A percentile compares a stretch with the other conserved stretches of the same genome.
Conservation (phyloP, 2,113 vertebrate genomes). For the Murina feae region DNA sequence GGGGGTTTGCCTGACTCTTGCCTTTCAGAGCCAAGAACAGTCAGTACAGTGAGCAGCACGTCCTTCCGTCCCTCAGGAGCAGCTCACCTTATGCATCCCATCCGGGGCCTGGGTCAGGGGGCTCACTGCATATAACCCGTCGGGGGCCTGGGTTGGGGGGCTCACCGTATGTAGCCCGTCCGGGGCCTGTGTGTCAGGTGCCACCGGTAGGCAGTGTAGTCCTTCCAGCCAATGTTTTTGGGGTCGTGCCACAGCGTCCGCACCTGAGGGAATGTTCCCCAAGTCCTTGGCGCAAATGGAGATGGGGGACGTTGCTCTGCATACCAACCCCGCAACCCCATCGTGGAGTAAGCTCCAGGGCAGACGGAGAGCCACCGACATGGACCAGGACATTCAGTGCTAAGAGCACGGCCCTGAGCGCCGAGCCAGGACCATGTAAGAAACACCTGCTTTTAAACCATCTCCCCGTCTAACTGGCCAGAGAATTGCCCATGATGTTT, state of each 20-base stretch:
- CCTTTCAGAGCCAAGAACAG: not conserved
- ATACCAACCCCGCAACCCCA: fast-evolving
- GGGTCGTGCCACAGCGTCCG: conserved; percentile 97
- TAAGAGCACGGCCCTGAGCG: fast-evolving
- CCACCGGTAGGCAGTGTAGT: conserved; percentile 99
- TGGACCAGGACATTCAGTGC: fast-evolving
- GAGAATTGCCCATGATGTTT: fast-evolving
- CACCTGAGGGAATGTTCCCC: conserved; percentile 80
- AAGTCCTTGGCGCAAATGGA: fast-evolving
- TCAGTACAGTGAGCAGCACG: not conserved
- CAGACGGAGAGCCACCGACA: fast-evolving
- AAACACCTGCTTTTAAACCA: not conserved
- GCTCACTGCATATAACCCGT: conserved; percentile 95
- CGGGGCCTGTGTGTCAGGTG: conserved; percentile 97
- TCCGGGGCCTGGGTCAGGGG: conserved; percentile 93
- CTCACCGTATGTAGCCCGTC: conserved; percentile 88
- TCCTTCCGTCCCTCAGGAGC: not conserved
- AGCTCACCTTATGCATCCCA: conserved; percentile 93
- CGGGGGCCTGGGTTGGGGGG: conserved; percentile 84
- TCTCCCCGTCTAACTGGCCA: not conserved
- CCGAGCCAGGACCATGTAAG: fast-evolving
- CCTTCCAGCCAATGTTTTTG: conserved; percentile 98
- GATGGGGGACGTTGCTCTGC: fast-evolving
- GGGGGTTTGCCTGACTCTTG: not conserved
- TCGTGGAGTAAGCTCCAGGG: fast-evolving